Evolutionary conservation across 2,888 invertebrate genomes (phyloP).

Genomic region (Gryllus longicercus): DNA sequence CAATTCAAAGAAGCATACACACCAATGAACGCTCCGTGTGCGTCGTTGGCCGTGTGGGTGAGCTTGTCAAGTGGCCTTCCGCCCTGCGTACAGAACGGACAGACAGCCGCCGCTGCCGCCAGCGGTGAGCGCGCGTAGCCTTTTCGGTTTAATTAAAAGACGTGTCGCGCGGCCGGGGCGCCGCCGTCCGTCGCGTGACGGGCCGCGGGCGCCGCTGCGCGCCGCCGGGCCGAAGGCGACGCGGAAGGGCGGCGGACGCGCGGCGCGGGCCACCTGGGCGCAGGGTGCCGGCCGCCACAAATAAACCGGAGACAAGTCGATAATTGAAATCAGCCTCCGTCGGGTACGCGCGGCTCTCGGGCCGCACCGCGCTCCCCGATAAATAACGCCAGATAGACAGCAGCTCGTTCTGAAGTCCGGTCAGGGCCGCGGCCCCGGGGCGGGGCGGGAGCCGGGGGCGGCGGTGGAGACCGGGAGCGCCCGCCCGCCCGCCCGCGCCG

Average conservation of each 20-base stretch:
- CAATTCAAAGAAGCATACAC: no score
- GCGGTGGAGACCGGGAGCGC: not conserved
- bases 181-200: not conserved
- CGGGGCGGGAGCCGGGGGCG: not conserved
- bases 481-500: not conserved
- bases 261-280: not conserved
- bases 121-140: not conserved
- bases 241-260: not conserved
- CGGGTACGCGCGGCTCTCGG: not conserved
- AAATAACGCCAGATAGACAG: slow-evolving; percentile 30
- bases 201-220: not conserved
- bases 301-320: slow-evolving; percentile 7
- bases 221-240: not conserved
- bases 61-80: no score
- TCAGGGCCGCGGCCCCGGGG: slow-evolving; percentile 21
- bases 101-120: not conserved
- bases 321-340: slow-evolving; percentile 31
- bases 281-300: slow-evolving; percentile 11
- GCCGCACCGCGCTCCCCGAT: slow-evolving; percentile 22
- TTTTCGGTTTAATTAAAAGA: slow-evolving; percentile 8
- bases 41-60: no score
- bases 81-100: no score
- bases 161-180: not conserved
- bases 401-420: slow-evolving; percentile 28
- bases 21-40: no score